Percentiles rank a stretch among this genome's conserved stretches.
These are phyloP conservation scores for Drosophila santomea DNA, from an alignment of 1,140 invertebrate species.

Conservation along the genomic window DNA sequence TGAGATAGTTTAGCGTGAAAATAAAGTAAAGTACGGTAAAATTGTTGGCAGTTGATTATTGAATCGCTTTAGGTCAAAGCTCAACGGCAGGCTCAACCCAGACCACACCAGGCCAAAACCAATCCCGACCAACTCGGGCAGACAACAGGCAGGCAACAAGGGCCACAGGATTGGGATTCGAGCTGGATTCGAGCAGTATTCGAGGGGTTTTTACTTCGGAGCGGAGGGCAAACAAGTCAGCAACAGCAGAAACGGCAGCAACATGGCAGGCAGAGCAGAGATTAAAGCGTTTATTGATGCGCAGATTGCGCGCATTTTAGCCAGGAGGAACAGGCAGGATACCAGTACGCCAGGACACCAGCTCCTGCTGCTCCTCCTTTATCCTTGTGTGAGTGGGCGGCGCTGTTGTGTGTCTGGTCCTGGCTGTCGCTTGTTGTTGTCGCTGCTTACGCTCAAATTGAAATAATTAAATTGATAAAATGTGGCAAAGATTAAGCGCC, in stretches of 20 bases:
- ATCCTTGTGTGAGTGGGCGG: conserved; percentile 13
- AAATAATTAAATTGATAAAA: conserved; percentile 84
- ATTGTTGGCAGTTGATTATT: conserved; percentile 84
- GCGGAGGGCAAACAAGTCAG: conserved; percentile 54
- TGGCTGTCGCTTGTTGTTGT: conserved; percentile 55
- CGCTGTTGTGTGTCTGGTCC: conserved; percentile 31
- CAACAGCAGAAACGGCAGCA: conserved; percentile 64
- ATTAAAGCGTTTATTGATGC: conserved; percentile 84
- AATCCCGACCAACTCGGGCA: conserved; percentile 39
- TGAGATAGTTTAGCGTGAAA: conserved; percentile 83
- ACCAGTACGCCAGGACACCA: conserved; percentile 2
- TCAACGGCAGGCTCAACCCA: conserved; percentile 62
- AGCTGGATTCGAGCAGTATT: not conserved
- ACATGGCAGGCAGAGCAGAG: conserved; percentile 69
- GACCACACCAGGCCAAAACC: conserved; percentile 23
- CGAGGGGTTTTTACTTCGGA: not conserved
- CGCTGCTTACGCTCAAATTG: conserved; percentile 81
- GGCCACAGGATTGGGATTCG: conserved; percentile 11
- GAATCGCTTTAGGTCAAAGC: conserved; percentile 83
- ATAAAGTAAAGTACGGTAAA: conserved; percentile 84
- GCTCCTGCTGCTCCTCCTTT: too few species aligned
- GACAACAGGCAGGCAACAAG: conserved; percentile 22
- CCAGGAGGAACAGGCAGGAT: conserved; percentile 70
- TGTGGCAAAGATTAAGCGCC: conserved; percentile 82
- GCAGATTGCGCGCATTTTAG: conserved; percentile 83